Evolutionary conservation across 2,113 vertebrate genomes (phyloP).

Genomic region (Vulpes ferrilata): DNA sequence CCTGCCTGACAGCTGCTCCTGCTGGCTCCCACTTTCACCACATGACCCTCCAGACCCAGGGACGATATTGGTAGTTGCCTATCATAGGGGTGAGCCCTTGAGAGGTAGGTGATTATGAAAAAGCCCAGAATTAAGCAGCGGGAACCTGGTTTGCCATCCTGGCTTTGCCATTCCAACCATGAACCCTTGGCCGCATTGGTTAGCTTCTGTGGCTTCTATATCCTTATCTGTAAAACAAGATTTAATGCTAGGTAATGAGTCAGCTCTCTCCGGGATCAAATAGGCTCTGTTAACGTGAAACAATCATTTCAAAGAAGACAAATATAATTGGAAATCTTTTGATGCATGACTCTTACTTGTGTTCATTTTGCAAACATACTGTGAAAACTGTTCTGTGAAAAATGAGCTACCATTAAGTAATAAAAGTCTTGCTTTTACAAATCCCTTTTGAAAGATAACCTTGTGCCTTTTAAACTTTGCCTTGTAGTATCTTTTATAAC

Average conservation of each 20-base stretch:
- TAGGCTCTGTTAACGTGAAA: not conserved
- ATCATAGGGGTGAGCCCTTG: not conserved
- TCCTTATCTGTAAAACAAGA: not conserved
- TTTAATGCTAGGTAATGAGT: not conserved
- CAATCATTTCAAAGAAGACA: not conserved
- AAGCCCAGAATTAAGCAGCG: not conserved
- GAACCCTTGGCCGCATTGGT: not conserved
- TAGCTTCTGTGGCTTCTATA: not conserved
- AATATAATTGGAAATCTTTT: not conserved
- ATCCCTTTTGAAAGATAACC: not conserved
- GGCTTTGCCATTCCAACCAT: not conserved
- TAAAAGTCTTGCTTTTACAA: not conserved
- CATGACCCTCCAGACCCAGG: not conserved
- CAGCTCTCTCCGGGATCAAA: not conserved
- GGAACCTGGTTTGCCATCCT: not conserved
- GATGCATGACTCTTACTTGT: not conserved
- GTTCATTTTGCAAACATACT: constrained; percentile 42
- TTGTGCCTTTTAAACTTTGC: constrained; percentile 27
- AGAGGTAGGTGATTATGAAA: not conserved
- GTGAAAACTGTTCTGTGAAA: constrained; percentile 15
- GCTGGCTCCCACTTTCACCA: not conserved
- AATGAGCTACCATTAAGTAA: constrained; percentile 16
- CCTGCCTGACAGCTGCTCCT: not conserved
- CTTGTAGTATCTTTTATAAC: not conserved
- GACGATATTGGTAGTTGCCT: not conserved